Evolutionary conservation across 1,140 invertebrate species (phyloP), one percentile per base, ranked within the genome.

Genomic region (Zaprionus ghesquierei): DNA sequence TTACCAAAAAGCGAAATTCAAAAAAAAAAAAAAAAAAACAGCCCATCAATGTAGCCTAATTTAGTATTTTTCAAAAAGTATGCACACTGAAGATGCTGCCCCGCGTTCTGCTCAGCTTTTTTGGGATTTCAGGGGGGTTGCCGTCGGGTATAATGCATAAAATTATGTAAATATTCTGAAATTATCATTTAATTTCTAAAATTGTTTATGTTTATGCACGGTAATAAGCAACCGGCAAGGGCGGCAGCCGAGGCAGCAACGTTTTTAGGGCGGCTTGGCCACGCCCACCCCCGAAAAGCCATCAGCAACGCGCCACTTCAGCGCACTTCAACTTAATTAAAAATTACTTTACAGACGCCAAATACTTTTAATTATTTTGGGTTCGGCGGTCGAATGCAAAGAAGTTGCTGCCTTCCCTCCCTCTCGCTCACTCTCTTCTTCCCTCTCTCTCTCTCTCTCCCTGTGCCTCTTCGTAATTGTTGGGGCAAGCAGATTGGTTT

Each of bases 101-200:
- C 41, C 15, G 2, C 8, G 6, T 12, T 22, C 3, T 2, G 9
- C 8, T 8, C 18, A n/a, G 18, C 38, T 41, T 35, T 3, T 35
- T 55, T n/a, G 2, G 13, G 8, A 15, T 5, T 41, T 8, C 2
- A n/a, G 27, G 53, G 31, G 20, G 27, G 51, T 20, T 23, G 59
- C 68, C 46, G 56, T 56, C 29, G 59, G 75, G 75, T 58, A 86
- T 87, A 87, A 84, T 87, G 82, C 79, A 89, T 84, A 89, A 87
- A 87, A 89, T 86, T 86, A 86, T 87, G 82, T 86, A 86, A 86
- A 86, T 86, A 89, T 89, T 89, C 69, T 29, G 31, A 87, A 87
- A 87, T 87, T 89, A 87, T 89, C 82, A 87, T 87, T 87, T 87
- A 87, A 87, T 87, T 87, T 87, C 82, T 82, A 89, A 89, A 87